Percentiles rank a stretch among this genome's conserved stretches.
Conservation (phyloP, 2,113 vertebrate species). For the Colinus virginianus region DNA sequence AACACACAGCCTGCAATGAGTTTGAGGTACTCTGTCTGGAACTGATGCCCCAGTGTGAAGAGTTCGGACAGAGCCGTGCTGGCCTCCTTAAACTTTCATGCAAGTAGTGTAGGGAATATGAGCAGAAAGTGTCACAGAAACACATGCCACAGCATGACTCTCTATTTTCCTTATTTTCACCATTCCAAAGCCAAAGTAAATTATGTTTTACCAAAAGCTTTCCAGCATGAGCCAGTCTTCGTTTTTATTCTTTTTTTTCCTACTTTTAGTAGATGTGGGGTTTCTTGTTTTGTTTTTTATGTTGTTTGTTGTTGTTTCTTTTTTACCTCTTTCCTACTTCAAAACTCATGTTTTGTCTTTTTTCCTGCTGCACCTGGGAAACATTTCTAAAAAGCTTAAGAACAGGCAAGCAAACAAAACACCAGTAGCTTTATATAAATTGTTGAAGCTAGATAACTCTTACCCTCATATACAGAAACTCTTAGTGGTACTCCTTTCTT, state of each 20-base stretch:
- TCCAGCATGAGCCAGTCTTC: neutral
- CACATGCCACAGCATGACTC: neutral
- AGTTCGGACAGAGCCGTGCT: neutral
- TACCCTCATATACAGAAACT: neutral
- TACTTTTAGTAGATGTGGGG: neutral
- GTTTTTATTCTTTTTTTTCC: neutral
- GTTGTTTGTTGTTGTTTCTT: neutral
- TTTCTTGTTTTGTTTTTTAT: too few relatives aligned
- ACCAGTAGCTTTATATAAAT: neutral
- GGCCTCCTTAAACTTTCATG: neutral
- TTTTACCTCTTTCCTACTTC: neutral
- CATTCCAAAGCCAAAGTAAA: neutral
- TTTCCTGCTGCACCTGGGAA: neutral
- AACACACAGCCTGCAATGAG: neutral
- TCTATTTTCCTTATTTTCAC: neutral
- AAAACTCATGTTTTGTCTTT: neutral
- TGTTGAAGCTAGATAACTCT: neutral
- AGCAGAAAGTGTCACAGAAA: neutral
- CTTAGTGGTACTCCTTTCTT: neutral
- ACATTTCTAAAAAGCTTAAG: neutral
- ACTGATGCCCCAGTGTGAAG: neutral
- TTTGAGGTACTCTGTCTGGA: neutral
- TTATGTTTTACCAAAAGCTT: neutral
- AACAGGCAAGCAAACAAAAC: neutral
- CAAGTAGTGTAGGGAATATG: fast-evolving